Conservation (phyloP, 2,797 vertebrate genomes). For the Scolopax rusticola region DNA sequence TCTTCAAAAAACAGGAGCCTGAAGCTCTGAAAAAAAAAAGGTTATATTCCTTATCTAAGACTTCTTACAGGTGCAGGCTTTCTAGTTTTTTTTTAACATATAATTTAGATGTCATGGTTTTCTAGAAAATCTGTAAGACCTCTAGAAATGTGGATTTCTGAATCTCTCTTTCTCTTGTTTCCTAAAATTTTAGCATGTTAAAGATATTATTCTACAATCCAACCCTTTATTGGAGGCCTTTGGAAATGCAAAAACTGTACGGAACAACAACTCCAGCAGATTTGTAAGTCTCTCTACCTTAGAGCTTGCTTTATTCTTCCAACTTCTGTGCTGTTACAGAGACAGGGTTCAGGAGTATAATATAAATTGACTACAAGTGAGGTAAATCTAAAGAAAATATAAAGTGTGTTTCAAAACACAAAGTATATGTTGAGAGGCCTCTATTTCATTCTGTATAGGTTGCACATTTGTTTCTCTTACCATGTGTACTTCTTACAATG, state of each 20-base stretch:
- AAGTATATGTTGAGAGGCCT: neutral
- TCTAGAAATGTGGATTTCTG: neutral
- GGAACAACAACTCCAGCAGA: constrained; percentile 98
- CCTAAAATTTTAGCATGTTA: constrained; percentile 88
- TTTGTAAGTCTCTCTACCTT: constrained; percentile 84
- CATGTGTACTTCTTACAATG: neutral
- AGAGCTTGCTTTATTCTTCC: neutral
- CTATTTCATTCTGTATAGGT: neutral
- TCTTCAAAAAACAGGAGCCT: neutral
- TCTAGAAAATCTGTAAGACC: neutral
- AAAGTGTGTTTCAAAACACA: neutral
- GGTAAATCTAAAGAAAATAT: neutral
- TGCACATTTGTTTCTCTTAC: neutral
- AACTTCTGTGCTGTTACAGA: neutral
- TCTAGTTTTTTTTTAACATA: neutral
- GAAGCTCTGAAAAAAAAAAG: neutral
- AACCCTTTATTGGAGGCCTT: constrained; percentile 98
- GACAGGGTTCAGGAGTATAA: neutral
- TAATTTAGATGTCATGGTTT: neutral
- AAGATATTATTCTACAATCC: constrained; percentile 98
- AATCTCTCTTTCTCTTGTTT: neutral
- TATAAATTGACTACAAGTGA: neutral
- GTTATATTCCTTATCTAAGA: neutral
- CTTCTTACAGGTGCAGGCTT: neutral
- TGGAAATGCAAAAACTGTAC: constrained; percentile 96